Percentiles rank a stretch among this genome's conserved stretches.
These are phyloP conservation scores for Oreochromis grahami DNA, from an alignment of 2,797 vertebrate species.

Conservation along the genomic window DNA sequence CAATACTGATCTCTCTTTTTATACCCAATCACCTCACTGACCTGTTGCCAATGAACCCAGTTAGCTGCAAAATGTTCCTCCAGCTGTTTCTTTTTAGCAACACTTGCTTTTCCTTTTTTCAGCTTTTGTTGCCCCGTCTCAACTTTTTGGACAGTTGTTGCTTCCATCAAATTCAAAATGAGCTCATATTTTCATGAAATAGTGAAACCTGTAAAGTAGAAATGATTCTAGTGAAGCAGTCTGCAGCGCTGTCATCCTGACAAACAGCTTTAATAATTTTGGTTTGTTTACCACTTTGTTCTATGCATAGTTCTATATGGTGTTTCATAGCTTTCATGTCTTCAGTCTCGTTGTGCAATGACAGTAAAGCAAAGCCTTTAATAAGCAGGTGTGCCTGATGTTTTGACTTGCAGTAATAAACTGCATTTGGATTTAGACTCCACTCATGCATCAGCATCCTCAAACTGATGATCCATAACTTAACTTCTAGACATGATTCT, in stretches of 20 bases:
- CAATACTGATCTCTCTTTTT: neutral
- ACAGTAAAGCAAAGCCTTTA: neutral
- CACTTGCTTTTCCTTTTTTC: neutral
- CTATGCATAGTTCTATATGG: neutral
- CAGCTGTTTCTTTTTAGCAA: neutral
- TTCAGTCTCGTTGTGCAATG: neutral
- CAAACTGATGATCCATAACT: neutral
- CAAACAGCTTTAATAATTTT: neutral
- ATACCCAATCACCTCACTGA: neutral
- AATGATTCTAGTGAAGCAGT: neutral
- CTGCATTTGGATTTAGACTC: neutral
- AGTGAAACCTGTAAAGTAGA: neutral
- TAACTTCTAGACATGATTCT: neutral
- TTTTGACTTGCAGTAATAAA: neutral
- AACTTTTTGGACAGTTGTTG: neutral
- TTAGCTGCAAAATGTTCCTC: neutral
- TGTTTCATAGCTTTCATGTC: neutral
- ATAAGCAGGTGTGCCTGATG: neutral
- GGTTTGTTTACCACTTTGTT: neutral
- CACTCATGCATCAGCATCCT: neutral
- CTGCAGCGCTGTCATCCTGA: neutral
- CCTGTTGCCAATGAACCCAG: neutral
- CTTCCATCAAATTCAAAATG: neutral
- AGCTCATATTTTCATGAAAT: neutral
- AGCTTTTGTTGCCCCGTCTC: neutral